Evolutionary conservation across 2,797 vertebrate genomes (phyloP), one percentile per base, ranked within the genome.

Genomic region (Pterois miles): DNA sequence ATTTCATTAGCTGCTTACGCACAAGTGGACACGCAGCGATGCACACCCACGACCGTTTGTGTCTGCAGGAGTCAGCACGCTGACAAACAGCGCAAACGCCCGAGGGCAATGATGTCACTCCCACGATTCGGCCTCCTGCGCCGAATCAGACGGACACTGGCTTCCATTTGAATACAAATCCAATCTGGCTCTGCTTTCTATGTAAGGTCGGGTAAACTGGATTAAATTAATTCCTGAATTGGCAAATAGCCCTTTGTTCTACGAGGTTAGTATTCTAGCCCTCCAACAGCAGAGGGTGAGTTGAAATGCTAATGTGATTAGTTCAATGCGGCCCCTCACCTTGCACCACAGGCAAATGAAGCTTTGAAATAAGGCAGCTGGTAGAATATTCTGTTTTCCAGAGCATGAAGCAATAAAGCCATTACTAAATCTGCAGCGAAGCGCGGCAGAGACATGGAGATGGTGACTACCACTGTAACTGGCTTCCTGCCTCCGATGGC

Each of bases 131-230:
- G 81, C 78, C 76, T 87, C 80, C 77, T 18, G 52, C 67, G 20
- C 76, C 1, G 43, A 79, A 78, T 77, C 66, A 85, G 86, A 88
- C 65, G 58, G 73, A 88, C 83, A 36, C 76, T 8, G 23, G 74
- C 81, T 52, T 71, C 56, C 65, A 83, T 86, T 82, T 88, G 81
- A 92, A 92, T 89, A 86, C 74, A 89, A 92, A 92, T 93, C 77
- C 81, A 86, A 80, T 75, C 70, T 36, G 50, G 29, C 78, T 78
- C 59, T 69, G 79, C 70, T 53, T 52, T 56, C 67, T 69, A 71
- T 22, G 76, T 62, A 78, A 91, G 70, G 40, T 70, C 77, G 62
- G 75, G 36, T 85, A 74, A 87, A 87, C 67, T 66, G 74, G 80
- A 89, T 87, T 82, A 66, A 76, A 92, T 89, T 74, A 83, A 86